Evolutionary conservation across 2,888 invertebrate species (phyloP).

Genomic region (Agriotes lineatus): DNA sequence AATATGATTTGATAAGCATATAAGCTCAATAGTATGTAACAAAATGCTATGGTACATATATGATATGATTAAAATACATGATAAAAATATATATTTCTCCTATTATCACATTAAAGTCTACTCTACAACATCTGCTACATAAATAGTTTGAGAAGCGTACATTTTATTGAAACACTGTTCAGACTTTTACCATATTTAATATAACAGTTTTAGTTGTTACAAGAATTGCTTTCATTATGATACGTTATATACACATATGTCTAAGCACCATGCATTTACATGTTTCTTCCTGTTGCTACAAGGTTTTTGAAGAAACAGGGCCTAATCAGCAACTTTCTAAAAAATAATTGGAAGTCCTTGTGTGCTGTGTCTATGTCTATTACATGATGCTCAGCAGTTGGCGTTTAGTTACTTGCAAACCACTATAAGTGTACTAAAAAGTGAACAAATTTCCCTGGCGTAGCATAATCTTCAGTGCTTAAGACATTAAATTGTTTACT

Average conservation of each 20-base stretch:
- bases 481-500: too few species aligned
- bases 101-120: slow-evolving; percentile 31
- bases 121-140: neutral
- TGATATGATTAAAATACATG: slow-evolving; percentile 27
- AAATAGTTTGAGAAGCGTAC: slow-evolving; percentile 1
- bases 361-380: too few species aligned
- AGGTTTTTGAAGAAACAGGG: slow-evolving; percentile 6
- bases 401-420: too few species aligned
- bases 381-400: too few species aligned
- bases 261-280: slow-evolving; percentile 14
- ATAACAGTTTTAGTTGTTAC: neutral
- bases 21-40: slow-evolving; percentile 22
- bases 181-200: neutral
- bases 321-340: too few species aligned
- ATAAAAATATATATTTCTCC: slow-evolving; percentile 33
- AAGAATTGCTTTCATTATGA: slow-evolving; percentile 7
- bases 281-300: slow-evolving; percentile 4
- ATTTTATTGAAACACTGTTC: neutral
- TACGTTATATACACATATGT: neutral
- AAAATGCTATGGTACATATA: neutral
- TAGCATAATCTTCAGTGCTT: too few species aligned
- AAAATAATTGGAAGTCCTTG: too few species aligned
- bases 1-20: slow-evolving; percentile 55
- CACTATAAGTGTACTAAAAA: too few species aligned
- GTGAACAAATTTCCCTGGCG: too few species aligned